A percentile compares a stretch with the other conserved stretches of the same genome.
phyloP scores from a whole-genome alignment of 2,113 vertebrate genomes.

The Chaenogobius annularis region DNA sequence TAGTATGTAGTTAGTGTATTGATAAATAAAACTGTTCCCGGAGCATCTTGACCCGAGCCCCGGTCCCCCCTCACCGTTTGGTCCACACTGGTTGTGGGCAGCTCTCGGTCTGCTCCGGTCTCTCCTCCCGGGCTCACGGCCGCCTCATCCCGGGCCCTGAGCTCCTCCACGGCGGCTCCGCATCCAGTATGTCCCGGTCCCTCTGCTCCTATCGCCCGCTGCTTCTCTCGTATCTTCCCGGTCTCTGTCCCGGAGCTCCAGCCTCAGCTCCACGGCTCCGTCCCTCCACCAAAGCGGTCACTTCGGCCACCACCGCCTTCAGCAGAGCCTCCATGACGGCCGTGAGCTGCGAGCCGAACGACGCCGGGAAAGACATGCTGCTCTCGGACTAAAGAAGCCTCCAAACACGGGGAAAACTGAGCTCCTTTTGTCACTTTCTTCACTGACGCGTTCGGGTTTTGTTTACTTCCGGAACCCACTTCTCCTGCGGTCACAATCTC shows the following conservation, averaged over 20 bases:
- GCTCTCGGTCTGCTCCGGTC: background rate
- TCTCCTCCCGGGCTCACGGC: background rate
- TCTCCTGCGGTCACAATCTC: background rate
- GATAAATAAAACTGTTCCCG: too few species aligned
- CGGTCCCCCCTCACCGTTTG: constrained; percentile 29
- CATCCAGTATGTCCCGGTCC: constrained; percentile 41
- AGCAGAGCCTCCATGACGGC: constrained; percentile 70
- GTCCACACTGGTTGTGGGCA: background rate
- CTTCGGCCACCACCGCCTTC: constrained; percentile 70
- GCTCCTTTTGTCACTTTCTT: constrained; percentile 18
- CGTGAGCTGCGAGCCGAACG: constrained; percentile 57
- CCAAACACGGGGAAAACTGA: background rate
- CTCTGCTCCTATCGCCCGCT: background rate
- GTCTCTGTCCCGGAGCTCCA: constrained; percentile 61
- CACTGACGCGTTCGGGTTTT: background rate
- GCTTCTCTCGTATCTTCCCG: background rate
- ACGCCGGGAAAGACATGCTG: constrained; percentile 52
- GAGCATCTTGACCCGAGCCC: too few species aligned
- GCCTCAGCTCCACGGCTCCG: constrained; percentile 46
- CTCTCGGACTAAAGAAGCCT: background rate
- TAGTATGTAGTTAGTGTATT: too few species aligned
- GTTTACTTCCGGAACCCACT: constrained; percentile 43
- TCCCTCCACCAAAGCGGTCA: constrained; percentile 70
- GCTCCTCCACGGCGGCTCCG: constrained; percentile 47
- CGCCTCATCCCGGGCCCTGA: constrained; percentile 32